Conservation (phyloP, 1,140 invertebrate species). For the Polyergus mexicanus region DNA sequence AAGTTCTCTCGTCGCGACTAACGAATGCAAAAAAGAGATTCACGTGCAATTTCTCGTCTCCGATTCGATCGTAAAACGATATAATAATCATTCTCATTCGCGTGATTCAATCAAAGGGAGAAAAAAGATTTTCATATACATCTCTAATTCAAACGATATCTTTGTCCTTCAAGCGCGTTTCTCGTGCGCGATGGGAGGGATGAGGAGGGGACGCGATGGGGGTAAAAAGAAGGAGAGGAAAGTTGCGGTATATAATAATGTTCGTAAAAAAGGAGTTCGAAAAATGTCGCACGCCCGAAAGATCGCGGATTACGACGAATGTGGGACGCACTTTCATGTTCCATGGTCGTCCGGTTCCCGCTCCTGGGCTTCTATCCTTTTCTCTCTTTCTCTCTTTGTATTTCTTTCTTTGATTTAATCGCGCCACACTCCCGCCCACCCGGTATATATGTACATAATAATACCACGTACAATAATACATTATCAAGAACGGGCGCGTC, state of each 20-base stretch:
- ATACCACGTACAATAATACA: not conserved
- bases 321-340: constrained; percentile 61
- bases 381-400: not conserved
- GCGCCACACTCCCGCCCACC: not conserved
- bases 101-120: too few species aligned
- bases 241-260: not conserved
- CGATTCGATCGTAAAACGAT: too few species aligned
- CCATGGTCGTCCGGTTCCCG: constrained; percentile 48
- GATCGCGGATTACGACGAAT: constrained; percentile 47
- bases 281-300: constrained; percentile 41
- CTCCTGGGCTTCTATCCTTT: not conserved
- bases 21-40: too few species aligned
- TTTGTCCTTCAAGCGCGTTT: not conserved
- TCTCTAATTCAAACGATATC: too few species aligned
- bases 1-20: too few species aligned
- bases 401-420: not conserved
- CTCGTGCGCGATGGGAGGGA: not conserved
- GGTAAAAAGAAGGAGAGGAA: too few species aligned
- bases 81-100: too few species aligned
- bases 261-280: constrained; percentile 37
- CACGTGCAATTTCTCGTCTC: too few species aligned
- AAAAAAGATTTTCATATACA: too few species aligned
- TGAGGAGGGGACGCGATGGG: not conserved
- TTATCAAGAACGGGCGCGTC: not conserved
- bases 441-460: not conserved